These are phyloP conservation scores for Clivina fossor DNA, from an alignment of 2,888 invertebrate species.

Conservation along the genomic window DNA sequence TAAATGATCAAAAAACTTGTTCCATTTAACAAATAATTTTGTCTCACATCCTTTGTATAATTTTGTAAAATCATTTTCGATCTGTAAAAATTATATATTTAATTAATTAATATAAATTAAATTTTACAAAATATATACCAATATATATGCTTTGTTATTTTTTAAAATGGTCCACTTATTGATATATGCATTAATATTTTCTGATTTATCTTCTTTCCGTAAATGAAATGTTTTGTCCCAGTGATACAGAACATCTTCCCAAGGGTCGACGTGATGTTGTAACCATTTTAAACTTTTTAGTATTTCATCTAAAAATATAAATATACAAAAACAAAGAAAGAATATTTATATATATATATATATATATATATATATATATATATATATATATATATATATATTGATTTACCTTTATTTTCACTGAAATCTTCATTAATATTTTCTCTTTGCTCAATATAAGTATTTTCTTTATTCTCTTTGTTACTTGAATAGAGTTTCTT, in stretches of 20 bases:
- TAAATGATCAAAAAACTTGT: background rate
- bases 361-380: no score
- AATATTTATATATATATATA: no score
- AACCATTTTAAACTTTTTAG: background rate
- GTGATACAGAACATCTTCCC: background rate
- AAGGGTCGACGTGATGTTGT: constrained; percentile 3
- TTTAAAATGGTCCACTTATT: constrained; percentile 1
- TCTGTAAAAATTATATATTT: background rate
- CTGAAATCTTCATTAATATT: no score
- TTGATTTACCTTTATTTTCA: no score
- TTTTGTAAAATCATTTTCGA: constrained; percentile 6
- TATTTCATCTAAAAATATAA: no score
- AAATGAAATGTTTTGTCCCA: background rate
- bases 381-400: no score
- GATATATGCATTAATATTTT: background rate
- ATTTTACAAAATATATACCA: constrained; percentile 4
- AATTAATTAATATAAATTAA: background rate
- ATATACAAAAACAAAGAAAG: background rate
- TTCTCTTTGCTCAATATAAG: no score
- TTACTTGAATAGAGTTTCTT: no score
- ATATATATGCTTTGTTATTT: background rate
- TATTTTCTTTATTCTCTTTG: no score
- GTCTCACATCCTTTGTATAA: background rate
- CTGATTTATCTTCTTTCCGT: constrained; percentile 2
- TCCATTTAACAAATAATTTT: background rate